Evolutionary conservation across 2,888 invertebrate species (phyloP), one percentile per base, ranked within the genome.

Genomic region (Xestia c-nigrum): DNA sequence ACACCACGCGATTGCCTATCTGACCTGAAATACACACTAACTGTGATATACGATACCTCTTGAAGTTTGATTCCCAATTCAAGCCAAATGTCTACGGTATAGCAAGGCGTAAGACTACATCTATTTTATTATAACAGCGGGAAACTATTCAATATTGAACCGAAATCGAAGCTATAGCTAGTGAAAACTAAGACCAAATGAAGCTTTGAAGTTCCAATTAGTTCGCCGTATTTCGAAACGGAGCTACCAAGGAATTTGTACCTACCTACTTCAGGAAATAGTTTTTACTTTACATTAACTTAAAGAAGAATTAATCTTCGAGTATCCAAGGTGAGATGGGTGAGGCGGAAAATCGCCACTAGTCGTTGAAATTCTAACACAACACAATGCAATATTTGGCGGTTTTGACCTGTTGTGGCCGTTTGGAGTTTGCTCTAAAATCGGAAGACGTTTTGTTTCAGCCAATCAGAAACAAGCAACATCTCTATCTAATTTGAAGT

Each of bases 171-270:
- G 21, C 46, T 38, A n/a, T 0, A 57, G n/a, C 24, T 12, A 72
- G 24, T 65, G 50, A 38, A 64, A 46, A 24, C 16, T 52, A 9
- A 72, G 5, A 72, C 43, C n/a, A 43, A 79, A 79, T 52, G 46
- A 65, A 72, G 24, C 24, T 74, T 31, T 40, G 14, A 47, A 72
- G 46, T 73, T 80, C 52, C 16, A 67, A 78, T 78, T 81, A 81
- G 66, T 80, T 73, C 24, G 12, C 21, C 16, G 24, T 64, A 31
- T 64, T 78, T 47, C 21, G 65, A 63, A 74, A 47, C 14, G 12
- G 19, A 63, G n/a, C 19, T 74, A 19, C 21, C 14, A 46, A 66
- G 40, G n/a, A 66, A 47, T 74, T 74, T 46, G 24, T 74, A 40
- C 59, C 14, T 66, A 19, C 59, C 19, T 66, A 19, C 65, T 24